Conservation (phyloP, 1,140 invertebrate genomes). For the Delia radicum region DNA sequence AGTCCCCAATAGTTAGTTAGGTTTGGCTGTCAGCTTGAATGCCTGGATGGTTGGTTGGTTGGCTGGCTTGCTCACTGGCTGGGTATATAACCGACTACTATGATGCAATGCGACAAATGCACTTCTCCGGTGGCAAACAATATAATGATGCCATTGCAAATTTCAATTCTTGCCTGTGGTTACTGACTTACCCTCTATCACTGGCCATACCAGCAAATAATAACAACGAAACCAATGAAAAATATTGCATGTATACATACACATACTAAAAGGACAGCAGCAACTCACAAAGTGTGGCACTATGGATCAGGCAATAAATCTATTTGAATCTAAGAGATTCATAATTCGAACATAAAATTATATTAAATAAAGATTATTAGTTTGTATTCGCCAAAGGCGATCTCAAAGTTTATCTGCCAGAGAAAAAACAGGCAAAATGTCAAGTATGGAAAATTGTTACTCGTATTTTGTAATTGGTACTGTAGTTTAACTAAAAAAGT, state of each 20-base stretch:
- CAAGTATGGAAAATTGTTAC: too few species aligned
- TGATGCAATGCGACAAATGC: constrained; percentile 23
- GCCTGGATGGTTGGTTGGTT: background rate
- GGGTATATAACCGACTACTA: background rate
- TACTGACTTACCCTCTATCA: background rate
- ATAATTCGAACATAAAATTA: too few species aligned
- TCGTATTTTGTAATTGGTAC: too few species aligned
- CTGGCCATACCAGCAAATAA: background rate
- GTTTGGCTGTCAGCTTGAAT: constrained; percentile 2
- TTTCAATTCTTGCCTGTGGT: constrained; percentile 19
- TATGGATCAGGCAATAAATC: too few species aligned
- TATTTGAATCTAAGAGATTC: too few species aligned
- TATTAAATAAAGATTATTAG: too few species aligned
- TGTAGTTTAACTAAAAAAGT: too few species aligned
- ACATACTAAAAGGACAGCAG: too few species aligned
- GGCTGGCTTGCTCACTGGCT: background rate
- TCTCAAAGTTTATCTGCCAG: too few species aligned
- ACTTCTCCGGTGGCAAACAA: constrained; percentile 20
- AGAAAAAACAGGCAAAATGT: too few species aligned
- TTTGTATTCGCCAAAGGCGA: too few species aligned
- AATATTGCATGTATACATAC: background rate
- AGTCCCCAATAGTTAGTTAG: constrained; percentile 16
- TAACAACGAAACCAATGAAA: background rate
- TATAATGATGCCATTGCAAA: constrained; percentile 18
- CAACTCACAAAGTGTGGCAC: too few species aligned